These are phyloP conservation scores for Pycnonotus jocosus DNA, from an alignment of 2,113 vertebrate species.

Conservation along the genomic window DNA sequence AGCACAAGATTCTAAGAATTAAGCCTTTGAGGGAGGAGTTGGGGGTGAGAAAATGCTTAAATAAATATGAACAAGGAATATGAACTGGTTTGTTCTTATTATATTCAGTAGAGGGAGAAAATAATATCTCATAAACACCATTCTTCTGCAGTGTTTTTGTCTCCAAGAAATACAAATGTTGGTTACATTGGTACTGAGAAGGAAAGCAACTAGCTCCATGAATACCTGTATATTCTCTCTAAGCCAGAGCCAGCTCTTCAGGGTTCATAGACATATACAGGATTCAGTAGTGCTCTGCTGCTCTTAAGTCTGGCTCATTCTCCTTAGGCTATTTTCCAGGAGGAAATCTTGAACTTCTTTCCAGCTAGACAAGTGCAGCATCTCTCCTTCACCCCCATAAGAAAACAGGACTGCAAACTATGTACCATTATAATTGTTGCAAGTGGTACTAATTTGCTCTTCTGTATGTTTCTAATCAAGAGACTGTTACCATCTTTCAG, in stretches of 20 bases:
- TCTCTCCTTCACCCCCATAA: background rate
- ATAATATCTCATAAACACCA: background rate
- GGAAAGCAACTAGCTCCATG: background rate
- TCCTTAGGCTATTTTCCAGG: background rate
- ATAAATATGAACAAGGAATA: background rate
- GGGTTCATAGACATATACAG: background rate
- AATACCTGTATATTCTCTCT: background rate
- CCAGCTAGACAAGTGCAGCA: background rate
- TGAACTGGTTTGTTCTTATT: background rate
- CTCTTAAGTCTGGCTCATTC: background rate
- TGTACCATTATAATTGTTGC: background rate
- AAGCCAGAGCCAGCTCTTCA: background rate
- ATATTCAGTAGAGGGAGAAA: background rate
- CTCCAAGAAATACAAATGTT: background rate
- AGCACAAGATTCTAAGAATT: background rate
- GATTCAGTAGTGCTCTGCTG: background rate
- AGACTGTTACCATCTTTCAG: background rate
- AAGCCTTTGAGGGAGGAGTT: background rate
- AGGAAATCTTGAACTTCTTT: background rate
- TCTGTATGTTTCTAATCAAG: background rate
- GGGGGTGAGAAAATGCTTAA: background rate
- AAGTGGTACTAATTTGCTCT: background rate
- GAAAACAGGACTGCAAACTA: background rate
- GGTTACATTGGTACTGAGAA: background rate
- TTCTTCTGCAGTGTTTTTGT: background rate